phyloP scores from a whole-genome alignment of 2,888 invertebrate species.

The Coelinius sp. region DNA sequence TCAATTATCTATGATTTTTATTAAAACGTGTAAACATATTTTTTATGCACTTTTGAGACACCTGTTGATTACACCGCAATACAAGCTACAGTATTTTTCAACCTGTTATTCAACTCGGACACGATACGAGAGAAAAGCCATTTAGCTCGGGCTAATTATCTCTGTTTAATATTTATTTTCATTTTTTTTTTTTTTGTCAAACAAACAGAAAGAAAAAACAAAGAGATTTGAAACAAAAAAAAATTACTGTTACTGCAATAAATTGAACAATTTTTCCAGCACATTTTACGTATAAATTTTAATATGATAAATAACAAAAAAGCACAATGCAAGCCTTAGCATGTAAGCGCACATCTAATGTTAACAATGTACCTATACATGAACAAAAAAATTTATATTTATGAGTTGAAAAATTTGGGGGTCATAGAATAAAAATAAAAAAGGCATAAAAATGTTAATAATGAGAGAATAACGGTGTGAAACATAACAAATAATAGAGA shows the following conservation, averaged over 20 bases:
- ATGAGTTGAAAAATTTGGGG: no score
- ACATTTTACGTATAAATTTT: slow-evolving; percentile 30
- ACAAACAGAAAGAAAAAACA: neutral
- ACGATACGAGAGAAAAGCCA: slow-evolving; percentile 3
- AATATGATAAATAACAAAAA: slow-evolving; percentile 9
- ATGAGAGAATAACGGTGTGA: slow-evolving; percentile 12
- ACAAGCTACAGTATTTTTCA: slow-evolving; percentile 39
- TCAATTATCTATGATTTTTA: slow-evolving; percentile 29
- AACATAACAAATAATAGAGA: neutral
- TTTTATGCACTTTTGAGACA: slow-evolving; percentile 53
- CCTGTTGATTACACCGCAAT: slow-evolving; percentile 50
- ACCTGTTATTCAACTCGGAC: slow-evolving; percentile 34
- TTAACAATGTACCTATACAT: slow-evolving; percentile 24
- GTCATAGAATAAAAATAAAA: slow-evolving; percentile 8
- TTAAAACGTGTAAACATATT: slow-evolving; percentile 43
- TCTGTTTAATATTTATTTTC: neutral
- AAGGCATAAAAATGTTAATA: slow-evolving; percentile 26
- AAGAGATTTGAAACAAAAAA: neutral
- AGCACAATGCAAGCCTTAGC: slow-evolving; percentile 48
- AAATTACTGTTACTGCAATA: neutral
- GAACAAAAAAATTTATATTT: slow-evolving; percentile 35
- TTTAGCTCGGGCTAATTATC: neutral
- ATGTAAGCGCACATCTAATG: slow-evolving; percentile 48
- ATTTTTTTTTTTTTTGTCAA: neutral
- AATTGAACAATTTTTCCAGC: slow-evolving; percentile 37